Percentiles rank a stretch among this genome's conserved stretches.
phyloP scores from a whole-genome alignment of 2,888 invertebrate genomes.

The Scaptodrosophila latifasciaeformis region DNA sequence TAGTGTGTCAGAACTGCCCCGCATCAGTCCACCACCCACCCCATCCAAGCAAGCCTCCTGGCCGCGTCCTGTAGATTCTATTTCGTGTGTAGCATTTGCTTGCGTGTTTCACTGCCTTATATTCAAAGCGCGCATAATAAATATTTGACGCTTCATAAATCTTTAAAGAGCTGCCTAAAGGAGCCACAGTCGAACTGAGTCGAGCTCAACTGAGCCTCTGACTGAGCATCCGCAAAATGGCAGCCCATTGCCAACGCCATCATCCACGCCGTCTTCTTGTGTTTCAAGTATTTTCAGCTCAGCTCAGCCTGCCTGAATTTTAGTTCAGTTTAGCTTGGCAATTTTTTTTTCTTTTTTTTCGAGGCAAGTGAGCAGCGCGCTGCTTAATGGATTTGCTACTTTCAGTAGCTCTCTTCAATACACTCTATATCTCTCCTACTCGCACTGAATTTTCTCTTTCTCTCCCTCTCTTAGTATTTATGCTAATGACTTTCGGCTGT shows the following conservation, averaged over 20 bases:
- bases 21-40: not conserved
- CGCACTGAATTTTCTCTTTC: too few species aligned
- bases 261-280: conserved; percentile 4
- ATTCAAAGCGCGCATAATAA: conserved; percentile 71
- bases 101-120: conserved; percentile 65
- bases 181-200: conserved; percentile 7
- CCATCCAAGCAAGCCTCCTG: conserved; percentile 5
- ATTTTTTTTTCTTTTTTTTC: conserved; percentile 23
- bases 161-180: conserved; percentile 70
- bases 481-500: conserved; percentile 52
- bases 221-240: conserved; percentile 5
- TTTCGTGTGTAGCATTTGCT: conserved; percentile 53
- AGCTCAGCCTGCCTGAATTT: too few species aligned
- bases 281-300: not conserved
- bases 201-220: conserved; percentile 5
- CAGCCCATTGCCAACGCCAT: conserved; percentile 6
- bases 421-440: not conserved
- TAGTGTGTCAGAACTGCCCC: conserved; percentile 2
- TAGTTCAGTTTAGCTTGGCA: not conserved
- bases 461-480: conserved; percentile 36
- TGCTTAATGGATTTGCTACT: conserved; percentile 57
- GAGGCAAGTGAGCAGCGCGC: conserved; percentile 11
- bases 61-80: conserved; percentile 26
- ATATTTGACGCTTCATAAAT: conserved; percentile 73
- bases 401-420: conserved; percentile 37